Percentiles rank a stretch among this genome's conserved stretches.
Conservation (phyloP, 2,797 vertebrate species). For the Phylloscopus collybita region DNA sequence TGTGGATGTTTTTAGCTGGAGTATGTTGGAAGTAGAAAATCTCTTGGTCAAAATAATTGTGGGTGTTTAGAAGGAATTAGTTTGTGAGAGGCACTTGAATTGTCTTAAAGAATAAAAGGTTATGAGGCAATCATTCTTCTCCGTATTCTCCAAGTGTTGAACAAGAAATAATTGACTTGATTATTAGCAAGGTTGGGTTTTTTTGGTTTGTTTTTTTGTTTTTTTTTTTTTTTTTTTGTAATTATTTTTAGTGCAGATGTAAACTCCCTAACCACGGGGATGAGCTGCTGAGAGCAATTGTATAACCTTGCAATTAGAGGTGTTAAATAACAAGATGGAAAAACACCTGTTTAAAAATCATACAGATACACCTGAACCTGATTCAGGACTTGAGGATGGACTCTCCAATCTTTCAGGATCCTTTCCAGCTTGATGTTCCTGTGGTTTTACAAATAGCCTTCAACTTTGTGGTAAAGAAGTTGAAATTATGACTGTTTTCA, state of each 20-base stretch:
- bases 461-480: not conserved
- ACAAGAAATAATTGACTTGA: not conserved
- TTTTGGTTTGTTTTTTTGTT: not conserved
- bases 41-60: not conserved
- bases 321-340: not conserved
- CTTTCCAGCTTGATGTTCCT: not conserved
- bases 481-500: not conserved
- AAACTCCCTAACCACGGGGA: not conserved
- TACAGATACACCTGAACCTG: not conserved
- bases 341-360: not conserved
- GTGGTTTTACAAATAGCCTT: not conserved
- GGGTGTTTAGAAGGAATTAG: not conserved
- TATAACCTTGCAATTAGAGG: slow-evolving; percentile 4
- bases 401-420: not conserved
- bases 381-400: not conserved
- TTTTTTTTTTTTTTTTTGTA: not conserved
- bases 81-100: not conserved
- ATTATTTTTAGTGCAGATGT: not conserved
- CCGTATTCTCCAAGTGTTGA: not conserved
- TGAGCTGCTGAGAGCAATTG: not conserved
- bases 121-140: not conserved
- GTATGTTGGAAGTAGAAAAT: not conserved
- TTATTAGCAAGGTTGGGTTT: not conserved
- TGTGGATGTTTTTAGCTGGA: not conserved
- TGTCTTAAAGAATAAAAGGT: not conserved